These are phyloP conservation scores for Bradypodion ventrale DNA, from an alignment of 2,797 vertebrate species.

Conservation along the genomic window DNA sequence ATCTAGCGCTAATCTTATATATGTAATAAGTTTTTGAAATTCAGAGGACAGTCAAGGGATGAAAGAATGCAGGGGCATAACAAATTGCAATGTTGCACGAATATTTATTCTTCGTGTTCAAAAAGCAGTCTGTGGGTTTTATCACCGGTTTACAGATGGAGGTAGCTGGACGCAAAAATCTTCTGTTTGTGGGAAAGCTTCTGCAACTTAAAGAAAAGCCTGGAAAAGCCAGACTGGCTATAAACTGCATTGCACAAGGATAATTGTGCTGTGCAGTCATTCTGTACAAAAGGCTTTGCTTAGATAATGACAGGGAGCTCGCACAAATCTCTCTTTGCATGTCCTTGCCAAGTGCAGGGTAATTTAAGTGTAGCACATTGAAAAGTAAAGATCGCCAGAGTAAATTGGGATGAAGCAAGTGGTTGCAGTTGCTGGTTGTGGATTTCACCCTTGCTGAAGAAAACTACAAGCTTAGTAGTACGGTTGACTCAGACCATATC, in stretches of 20 bases:
- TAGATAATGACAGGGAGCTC: slow-evolving; percentile 12
- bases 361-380: slow-evolving; percentile 8
- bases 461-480: not conserved
- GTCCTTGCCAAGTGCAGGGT: slow-evolving; percentile 11
- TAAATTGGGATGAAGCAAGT: not conserved
- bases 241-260: slow-evolving; percentile 3
- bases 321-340: not conserved
- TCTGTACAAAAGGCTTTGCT: not conserved
- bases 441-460: slow-evolving; percentile 33
- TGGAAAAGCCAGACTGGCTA: not conserved
- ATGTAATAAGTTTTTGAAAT: too few relatives aligned
- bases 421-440: not conserved
- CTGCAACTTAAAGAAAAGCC: too few relatives aligned
- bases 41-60: too few relatives aligned
- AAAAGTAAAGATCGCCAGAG: slow-evolving; percentile 7
- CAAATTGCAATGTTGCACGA: too few relatives aligned
- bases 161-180: too few relatives aligned
- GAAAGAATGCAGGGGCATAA: too few relatives aligned
- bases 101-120: too few relatives aligned
- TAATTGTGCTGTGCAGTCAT: not conserved
- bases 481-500: not conserved
- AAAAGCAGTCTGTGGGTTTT: too few relatives aligned
- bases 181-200: too few relatives aligned
- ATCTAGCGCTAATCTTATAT: too few relatives aligned
- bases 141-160: too few relatives aligned